These are phyloP conservation scores for Lasioglossum figueresi DNA, from an alignment of 2,888 invertebrate genomes.

Conservation along the genomic window DNA sequence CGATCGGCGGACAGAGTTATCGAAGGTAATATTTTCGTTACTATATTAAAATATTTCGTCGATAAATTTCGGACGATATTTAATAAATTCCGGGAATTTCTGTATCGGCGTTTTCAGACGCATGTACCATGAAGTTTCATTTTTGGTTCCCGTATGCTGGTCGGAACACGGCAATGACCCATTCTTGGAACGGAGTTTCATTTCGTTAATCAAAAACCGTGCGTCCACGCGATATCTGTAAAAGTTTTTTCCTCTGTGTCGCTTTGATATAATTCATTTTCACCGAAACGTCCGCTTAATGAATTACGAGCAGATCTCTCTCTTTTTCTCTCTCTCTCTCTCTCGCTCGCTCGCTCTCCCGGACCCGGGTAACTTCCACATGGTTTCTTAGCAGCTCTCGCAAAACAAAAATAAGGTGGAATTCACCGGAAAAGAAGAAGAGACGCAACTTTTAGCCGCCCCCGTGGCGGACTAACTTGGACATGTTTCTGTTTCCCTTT, in stretches of 20 bases:
- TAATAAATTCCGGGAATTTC: constrained; percentile 12
- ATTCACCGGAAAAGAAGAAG: not conserved
- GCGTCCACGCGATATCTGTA: not conserved
- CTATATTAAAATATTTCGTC: not conserved
- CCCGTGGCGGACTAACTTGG: constrained; percentile 1
- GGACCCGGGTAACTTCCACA: not conserved
- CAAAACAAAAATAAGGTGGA: not conserved
- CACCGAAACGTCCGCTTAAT: constrained; percentile 1
- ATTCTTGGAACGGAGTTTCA: not conserved
- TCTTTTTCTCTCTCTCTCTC: too few species aligned
- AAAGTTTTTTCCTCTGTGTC: not conserved
- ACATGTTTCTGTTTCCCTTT: constrained; percentile 14
- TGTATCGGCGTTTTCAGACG: not conserved
- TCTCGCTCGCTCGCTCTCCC: too few species aligned
- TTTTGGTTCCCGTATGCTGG: constrained; percentile 6
- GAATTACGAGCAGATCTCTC: constrained; percentile 8
- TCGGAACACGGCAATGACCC: not conserved
- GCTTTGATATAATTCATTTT: not conserved
- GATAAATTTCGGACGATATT: not conserved
- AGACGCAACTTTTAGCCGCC: constrained; percentile 16
- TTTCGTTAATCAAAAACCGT: constrained; percentile 28
- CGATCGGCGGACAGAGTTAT: not conserved
- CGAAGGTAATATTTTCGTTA: constrained; percentile 3
- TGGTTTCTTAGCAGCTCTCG: not conserved
- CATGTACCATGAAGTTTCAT: constrained; percentile 10